phyloP scores from a whole-genome alignment of 2,797 vertebrate genomes.

The Hippoglossus hippoglossus region DNA sequence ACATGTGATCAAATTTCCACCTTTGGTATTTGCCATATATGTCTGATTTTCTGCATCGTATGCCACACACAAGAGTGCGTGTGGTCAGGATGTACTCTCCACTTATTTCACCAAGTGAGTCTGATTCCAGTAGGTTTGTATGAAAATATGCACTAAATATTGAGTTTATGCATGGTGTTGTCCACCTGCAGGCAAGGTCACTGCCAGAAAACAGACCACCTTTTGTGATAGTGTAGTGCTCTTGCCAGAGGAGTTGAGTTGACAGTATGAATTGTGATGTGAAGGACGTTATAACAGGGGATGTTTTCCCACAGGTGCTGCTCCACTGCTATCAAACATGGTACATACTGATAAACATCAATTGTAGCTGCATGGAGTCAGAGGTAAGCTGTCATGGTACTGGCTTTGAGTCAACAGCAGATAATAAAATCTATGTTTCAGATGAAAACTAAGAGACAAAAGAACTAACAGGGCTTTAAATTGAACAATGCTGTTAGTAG shows the following conservation, averaged over 20 bases:
- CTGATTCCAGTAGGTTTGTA: slow-evolving; percentile 23
- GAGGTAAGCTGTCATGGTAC: too few species aligned
- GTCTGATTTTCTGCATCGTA: not conserved
- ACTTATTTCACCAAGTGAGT: slow-evolving; percentile 4
- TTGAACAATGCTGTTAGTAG: too few species aligned
- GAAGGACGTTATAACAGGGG: slow-evolving; percentile 16
- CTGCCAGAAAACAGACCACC: slow-evolving; percentile 28
- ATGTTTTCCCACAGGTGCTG: slow-evolving; percentile 19
- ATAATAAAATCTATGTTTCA: too few species aligned
- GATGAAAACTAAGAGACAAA: too few species aligned
- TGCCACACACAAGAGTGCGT: not conserved
- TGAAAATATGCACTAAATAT: slow-evolving; percentile 4
- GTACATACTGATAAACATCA: not conserved
- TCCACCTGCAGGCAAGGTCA: slow-evolving; percentile 55
- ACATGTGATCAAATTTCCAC: not conserved
- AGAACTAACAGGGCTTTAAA: too few species aligned
- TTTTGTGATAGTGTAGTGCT: slow-evolving; percentile 22
- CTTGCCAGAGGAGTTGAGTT: slow-evolving; percentile 6
- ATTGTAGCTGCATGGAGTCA: too few species aligned
- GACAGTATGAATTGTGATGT: slow-evolving; percentile 19
- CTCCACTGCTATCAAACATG: not conserved
- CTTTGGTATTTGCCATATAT: not conserved
- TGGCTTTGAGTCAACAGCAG: too few species aligned
- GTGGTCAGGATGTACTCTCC: not conserved
- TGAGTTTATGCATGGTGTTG: slow-evolving; percentile 16